Evolutionary conservation across 1,140 invertebrate genomes (phyloP), one percentile per base, ranked within the genome.

Genomic region (Steinernema feltiae): DNA sequence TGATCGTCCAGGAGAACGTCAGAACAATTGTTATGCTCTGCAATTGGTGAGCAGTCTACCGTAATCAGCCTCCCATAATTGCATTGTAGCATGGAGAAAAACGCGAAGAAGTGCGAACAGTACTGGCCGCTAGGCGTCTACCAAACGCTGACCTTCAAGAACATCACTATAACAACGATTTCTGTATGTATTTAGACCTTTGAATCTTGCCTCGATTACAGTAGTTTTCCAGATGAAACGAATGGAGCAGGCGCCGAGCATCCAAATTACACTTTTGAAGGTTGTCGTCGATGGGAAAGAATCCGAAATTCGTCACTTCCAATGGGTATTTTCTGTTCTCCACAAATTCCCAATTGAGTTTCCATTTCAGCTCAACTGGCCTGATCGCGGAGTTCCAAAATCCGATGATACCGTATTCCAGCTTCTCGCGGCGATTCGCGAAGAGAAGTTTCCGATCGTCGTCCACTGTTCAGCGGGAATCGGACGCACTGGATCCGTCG

Each of bases 391-490:
- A 7, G 73, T 75, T 70, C 73, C 73, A 27, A 63, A 63, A 27
- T 63, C 53, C 12, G 53, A n/a, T 21, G 53, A 41, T 21, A 63
- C 53, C 15, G 53, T 63, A 27, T 63, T 63, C 24, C 53, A 63
- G 15, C 53, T 63, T 3, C 53, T 63, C 3, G 32, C 75, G 0
- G 21, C 32, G 1, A 32, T 53, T 18, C 32, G 70, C 2, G 70
- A 69, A n/a, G 70, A 41, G 1, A 41, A 94, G 29, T 94, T 95
- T 30, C 94, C 95, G 1, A 95, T 98, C 83, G 90, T 97, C 69
- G 93, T 97, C 32, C 95, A 97, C 86, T 97, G 95, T 87, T 95
- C 93, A 84, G 94, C 95, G 73, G 96, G 95, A 17, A 97, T 98
- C 82, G 95, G 96, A 69, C 89, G 95, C 82, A 97, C 96, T 89